A percentile compares a stretch with the other conserved stretches of the same genome.
phyloP scores from a whole-genome alignment of 2,797 vertebrate species.

The Orientallactaga sibirica region DNA sequence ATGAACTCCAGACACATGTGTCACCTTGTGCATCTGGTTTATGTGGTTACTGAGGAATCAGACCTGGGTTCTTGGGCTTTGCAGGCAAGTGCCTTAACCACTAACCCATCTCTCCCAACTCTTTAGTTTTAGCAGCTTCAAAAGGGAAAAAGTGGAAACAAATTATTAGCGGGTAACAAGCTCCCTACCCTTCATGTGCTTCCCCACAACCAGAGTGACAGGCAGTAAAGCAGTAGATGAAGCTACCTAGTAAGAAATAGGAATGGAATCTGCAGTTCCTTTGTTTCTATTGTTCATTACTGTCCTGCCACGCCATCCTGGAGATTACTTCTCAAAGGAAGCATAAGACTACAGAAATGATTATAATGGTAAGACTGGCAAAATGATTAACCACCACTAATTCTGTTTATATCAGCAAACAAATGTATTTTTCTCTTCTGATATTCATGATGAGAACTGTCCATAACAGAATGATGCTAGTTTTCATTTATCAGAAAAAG shows the following conservation, averaged over 20 bases:
- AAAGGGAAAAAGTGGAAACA: background rate
- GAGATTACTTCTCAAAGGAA: background rate
- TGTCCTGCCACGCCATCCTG: constrained; percentile 17
- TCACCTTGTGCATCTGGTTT: too few relatives aligned
- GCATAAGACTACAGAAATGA: background rate
- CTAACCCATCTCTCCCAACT: background rate
- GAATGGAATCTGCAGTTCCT: background rate
- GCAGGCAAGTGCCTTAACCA: too few relatives aligned
- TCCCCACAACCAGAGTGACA: constrained; percentile 38
- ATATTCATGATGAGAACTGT: background rate
- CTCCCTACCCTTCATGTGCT: background rate
- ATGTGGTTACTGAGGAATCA: too few relatives aligned
- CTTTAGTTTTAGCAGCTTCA: constrained; percentile 36
- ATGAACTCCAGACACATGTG: too few relatives aligned
- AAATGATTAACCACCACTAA: background rate
- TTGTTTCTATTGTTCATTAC: constrained; percentile 6
- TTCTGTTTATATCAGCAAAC: constrained; percentile 46
- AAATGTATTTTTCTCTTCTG: background rate
- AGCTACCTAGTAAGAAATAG: background rate
- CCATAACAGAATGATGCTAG: background rate
- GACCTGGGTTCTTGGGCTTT: too few relatives aligned
- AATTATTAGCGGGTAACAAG: constrained; percentile 5
- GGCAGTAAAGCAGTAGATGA: background rate
- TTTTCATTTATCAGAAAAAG: background rate
- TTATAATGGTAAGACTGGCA: background rate